Conservation (phyloP, 2,113 vertebrate genomes). For the Notothenia coriiceps region DNA sequence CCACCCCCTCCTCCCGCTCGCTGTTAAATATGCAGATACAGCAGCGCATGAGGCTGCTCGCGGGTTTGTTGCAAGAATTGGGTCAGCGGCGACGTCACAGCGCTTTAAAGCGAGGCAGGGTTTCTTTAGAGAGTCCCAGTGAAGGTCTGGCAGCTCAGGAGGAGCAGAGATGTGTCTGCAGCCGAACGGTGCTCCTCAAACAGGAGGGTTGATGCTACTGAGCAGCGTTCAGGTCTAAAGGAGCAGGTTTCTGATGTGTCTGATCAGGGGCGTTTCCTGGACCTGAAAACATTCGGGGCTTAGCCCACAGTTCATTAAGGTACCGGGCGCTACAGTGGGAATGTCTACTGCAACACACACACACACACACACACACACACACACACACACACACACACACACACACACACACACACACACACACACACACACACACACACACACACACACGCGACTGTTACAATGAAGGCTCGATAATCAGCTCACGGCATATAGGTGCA, state of each 20-base stretch:
- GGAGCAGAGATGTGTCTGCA: slow-evolving; percentile 35
- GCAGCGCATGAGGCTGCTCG: slow-evolving; percentile 38
- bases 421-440: too few species aligned
- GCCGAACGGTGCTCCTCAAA: slow-evolving; percentile 22
- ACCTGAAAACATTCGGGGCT: too few species aligned
- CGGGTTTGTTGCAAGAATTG: slow-evolving; percentile 64
- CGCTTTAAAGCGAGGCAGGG: slow-evolving; percentile 51
- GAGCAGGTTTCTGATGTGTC: background rate
- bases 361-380: too few species aligned
- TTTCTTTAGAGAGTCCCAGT: slow-evolving; percentile 59
- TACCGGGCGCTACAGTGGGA: too few species aligned
- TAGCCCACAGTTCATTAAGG: too few species aligned
- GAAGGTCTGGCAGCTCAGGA: slow-evolving; percentile 38
- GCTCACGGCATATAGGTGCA: too few species aligned
- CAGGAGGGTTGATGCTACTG: slow-evolving; percentile 13
- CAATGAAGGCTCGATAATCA: too few species aligned
- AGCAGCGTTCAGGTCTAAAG: background rate
- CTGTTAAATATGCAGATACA: slow-evolving; percentile 75
- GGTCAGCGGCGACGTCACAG: slow-evolving; percentile 71
- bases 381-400: too few species aligned
- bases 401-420: too few species aligned
- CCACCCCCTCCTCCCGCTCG: background rate
- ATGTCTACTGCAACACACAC: too few species aligned
- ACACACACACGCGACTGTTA: too few species aligned
- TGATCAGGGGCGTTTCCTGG: background rate